A percentile compares a stretch with the other conserved stretches of the same genome.
Conservation (phyloP, 1,140 invertebrate species). For the Ericerus pela region DNA sequence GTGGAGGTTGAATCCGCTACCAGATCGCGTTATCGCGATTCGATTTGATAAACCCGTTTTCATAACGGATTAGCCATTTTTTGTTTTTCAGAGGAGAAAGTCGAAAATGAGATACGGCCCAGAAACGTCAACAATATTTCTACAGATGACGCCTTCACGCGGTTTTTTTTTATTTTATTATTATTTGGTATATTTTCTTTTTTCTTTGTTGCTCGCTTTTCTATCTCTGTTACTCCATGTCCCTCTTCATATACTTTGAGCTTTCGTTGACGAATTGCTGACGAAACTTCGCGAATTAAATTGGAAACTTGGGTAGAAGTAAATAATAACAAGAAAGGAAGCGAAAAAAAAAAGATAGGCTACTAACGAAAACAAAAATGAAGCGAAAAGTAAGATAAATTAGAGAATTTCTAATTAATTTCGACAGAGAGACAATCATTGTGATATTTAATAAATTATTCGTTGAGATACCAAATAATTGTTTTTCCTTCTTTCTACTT, state of each 20-base stretch:
- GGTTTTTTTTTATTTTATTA: not conserved
- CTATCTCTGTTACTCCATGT: too few relatives aligned
- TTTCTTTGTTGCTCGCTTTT: too few relatives aligned
- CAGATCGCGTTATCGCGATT: conserved; percentile 9
- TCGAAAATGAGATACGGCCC: conserved; percentile 4
- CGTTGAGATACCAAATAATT: too few relatives aligned
- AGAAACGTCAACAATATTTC: conserved; percentile 11
- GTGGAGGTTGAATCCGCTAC: too few relatives aligned
- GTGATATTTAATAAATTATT: conserved; percentile 10
- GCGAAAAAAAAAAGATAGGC: too few relatives aligned
- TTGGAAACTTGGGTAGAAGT: too few relatives aligned
- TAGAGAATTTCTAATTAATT: conserved; percentile 8
- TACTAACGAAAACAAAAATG: too few relatives aligned
- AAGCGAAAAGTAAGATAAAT: conserved; percentile 7
- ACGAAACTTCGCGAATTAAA: too few relatives aligned
- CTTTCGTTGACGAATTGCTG: too few relatives aligned
- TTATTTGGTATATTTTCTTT: not conserved
- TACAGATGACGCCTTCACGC: conserved; percentile 1
- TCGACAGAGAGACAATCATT: not conserved
- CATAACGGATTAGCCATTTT: conserved; percentile 10
- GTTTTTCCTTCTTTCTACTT: too few relatives aligned
- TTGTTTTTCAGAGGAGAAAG: conserved; percentile 3
- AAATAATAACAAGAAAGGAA: too few relatives aligned
- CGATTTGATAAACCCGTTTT: conserved; percentile 7
- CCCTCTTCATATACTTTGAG: too few relatives aligned